Base-by-base conservation (phyloP, 2,888 invertebrate genomes). In the Hydropsyche betteni region DNA sequence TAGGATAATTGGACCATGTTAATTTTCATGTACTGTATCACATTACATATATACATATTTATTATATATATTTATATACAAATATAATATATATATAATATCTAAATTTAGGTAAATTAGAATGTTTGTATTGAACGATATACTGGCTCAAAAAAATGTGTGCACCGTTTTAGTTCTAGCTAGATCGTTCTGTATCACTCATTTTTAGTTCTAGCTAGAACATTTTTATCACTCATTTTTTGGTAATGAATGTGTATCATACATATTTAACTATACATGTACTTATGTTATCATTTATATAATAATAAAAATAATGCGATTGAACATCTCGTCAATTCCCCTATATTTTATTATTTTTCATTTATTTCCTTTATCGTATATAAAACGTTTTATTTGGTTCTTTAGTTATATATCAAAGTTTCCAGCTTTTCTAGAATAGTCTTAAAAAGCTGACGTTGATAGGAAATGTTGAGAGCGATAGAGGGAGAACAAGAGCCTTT, bases 201-300 rank as follows among this genome's bases (percentile, higher is more conserved):
- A 77, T 77, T 79, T 76, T 77, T 75, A 76, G 74, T 77, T 74
- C 36, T 79, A 78, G 76, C 50, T 79, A 79, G 77, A 74, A 76
- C 74, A 76, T 79, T 79, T 79, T 77, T 77, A 77, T 76, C 79
- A 79, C 77, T 77, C 73, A 76, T 77, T 79, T 44, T 75, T 77
- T 58, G 38, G 77, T 78, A 75, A 76, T 75, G 72, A 69, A 73
- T 76, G 74, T 79, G 74, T 77, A 76, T 72, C 51, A 75, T 75
- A 75, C 71, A 75, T 75, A 72, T 75, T 61, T 74, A 76, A 76
- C 75, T 78, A 78, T 75, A 76, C 75, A 78, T 78, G 78, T 78
- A 78, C 78, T 74, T 74, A 78, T 78, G 76, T 78, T 78, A 78
- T 78, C 76, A 72, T 72, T 72, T 72, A 72, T 72, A 72, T 72